Conservation (phyloP, 1,140 invertebrate species). For the Reticulitermes speratus region DNA sequence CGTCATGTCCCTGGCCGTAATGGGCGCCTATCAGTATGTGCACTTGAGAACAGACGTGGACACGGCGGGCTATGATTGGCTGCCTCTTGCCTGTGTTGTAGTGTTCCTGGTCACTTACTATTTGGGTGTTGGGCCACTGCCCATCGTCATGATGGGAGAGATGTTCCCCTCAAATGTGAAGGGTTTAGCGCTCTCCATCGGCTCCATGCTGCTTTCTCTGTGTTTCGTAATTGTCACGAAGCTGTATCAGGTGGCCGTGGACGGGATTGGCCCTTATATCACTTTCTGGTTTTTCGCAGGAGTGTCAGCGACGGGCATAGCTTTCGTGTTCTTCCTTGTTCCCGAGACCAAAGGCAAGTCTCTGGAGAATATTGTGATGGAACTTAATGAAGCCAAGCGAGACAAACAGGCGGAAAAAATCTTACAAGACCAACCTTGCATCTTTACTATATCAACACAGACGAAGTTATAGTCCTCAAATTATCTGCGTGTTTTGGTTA, state of each 20-base stretch:
- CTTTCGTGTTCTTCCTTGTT: slow-evolving; percentile 54
- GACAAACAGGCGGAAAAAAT: slow-evolving; percentile 53
- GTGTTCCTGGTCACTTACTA: slow-evolving; percentile 58
- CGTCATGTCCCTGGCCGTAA: slow-evolving; percentile 30
- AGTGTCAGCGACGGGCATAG: slow-evolving; percentile 54
- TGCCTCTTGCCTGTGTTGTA: slow-evolving; percentile 58
- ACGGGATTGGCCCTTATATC: slow-evolving; percentile 54
- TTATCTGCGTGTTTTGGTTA: too few species aligned
- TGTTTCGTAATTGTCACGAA: slow-evolving; percentile 56
- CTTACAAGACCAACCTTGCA: background rate
- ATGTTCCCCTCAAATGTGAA: slow-evolving; percentile 63
- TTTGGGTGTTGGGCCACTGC: slow-evolving; percentile 57
- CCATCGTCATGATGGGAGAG: slow-evolving; percentile 62
- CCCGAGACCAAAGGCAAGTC: slow-evolving; percentile 57
- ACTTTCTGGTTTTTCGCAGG: slow-evolving; percentile 57
- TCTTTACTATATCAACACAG: background rate
- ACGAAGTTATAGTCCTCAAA: too few species aligned
- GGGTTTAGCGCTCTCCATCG: slow-evolving; percentile 52
- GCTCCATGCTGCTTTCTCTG: slow-evolving; percentile 48
- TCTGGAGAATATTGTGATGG: slow-evolving; percentile 53
- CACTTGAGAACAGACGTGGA: slow-evolving; percentile 47
- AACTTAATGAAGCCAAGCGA: slow-evolving; percentile 51
- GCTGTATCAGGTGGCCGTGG: slow-evolving; percentile 55
- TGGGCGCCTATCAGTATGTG: slow-evolving; percentile 50
- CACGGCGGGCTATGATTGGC: slow-evolving; percentile 47